phyloP scores from a whole-genome alignment of 1,140 invertebrate species.

The Tetranychus urticae region DNA sequence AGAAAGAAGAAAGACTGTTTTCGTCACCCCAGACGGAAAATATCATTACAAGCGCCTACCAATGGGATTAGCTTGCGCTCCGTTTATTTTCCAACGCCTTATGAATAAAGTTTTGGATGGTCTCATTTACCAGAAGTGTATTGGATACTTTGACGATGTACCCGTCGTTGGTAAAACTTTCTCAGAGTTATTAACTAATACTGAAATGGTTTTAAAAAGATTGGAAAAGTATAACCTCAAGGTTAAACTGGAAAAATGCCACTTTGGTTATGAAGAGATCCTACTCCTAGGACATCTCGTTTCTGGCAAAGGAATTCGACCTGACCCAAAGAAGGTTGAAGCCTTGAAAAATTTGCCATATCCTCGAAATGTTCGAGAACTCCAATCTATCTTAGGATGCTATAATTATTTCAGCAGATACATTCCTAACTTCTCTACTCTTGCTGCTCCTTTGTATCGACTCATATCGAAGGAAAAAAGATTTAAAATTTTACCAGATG shows the following conservation, averaged over 20 bases:
- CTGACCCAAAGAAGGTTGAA: constrained; percentile 2
- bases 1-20: not conserved
- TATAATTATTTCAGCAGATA: constrained; percentile 23
- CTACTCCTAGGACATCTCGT: constrained; percentile 17
- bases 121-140: not conserved
- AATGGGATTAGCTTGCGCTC: no score
- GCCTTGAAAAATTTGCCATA: not conserved
- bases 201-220: constrained; percentile 4
- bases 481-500: not conserved
- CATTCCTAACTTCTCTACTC: constrained; percentile 18
- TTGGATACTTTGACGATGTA: constrained; percentile 26
- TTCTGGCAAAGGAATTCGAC: constrained; percentile 1
- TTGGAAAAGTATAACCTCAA: constrained; percentile 11
- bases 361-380: constrained; percentile 5
- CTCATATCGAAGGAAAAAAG: constrained; percentile 11
- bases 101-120: not conserved
- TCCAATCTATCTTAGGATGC: constrained; percentile 7
- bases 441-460: constrained; percentile 18
- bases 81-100: not conserved
- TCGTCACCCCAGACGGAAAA: no score
- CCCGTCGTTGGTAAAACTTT: constrained; percentile 17
- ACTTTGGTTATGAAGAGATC: constrained; percentile 18
- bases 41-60: no score
- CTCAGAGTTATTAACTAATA: not conserved
- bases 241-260: constrained; percentile 18